phyloP scores from a whole-genome alignment of 2,888 invertebrate species.

The Atrina japonica region DNA sequence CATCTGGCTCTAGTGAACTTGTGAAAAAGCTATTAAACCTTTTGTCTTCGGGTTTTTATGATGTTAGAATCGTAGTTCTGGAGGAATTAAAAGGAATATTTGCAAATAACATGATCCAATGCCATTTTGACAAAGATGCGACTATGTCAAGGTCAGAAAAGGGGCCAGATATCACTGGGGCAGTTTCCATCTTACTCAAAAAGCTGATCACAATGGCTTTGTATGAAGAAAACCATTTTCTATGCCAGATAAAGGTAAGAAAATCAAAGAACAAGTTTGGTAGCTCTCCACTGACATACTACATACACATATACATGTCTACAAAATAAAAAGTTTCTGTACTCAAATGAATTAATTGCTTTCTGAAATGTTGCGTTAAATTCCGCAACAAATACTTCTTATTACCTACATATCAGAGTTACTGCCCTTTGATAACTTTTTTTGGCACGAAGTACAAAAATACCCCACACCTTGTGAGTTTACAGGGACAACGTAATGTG shows the following conservation, averaged over 20 bases:
- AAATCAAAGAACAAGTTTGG: too few species aligned
- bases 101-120: background rate
- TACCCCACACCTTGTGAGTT: too few species aligned
- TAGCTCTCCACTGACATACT: background rate
- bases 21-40: background rate
- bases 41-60: conserved; percentile 9
- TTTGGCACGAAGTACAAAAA: too few species aligned
- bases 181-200: conserved; percentile 11
- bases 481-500: too few species aligned
- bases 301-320: background rate
- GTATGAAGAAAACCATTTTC: conserved; percentile 33
- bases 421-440: too few species aligned
- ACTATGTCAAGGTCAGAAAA: background rate
- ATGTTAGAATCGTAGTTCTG: conserved; percentile 16
- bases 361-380: background rate
- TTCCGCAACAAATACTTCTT: background rate
- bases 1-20: background rate
- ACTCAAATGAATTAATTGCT: background rate
- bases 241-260: conserved; percentile 39
- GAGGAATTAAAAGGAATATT: background rate
- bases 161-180: background rate
- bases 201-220: conserved; percentile 21
- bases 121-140: background rate
- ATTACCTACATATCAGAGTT: too few species aligned
- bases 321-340: too few species aligned